Base-by-base conservation (phyloP, 2,888 invertebrate species). In the Sabellastarte sp. region DNA sequence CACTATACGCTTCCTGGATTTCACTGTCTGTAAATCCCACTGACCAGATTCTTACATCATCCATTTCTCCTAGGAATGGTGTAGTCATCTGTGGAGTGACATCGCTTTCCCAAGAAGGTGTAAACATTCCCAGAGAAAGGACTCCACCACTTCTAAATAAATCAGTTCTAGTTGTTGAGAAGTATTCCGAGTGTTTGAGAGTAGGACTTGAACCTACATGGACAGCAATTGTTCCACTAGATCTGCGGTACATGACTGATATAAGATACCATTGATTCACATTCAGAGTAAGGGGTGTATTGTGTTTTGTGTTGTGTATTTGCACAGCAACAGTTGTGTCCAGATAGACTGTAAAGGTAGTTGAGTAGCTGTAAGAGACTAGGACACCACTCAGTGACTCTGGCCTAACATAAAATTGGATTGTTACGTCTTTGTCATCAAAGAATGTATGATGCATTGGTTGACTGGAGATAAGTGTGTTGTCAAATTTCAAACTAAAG, bases 261-360 rank as follows among this genome's bases (percentile, higher is more conserved):
- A 77, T 57, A 41, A 72, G 73, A 29, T 74, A 67, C 77, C 77
- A 77, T 28, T 62, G 60, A 10, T 63, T 60, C 2, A 57, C 15
- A 2, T 59, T 57, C 10, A 72, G 67, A 29, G 30, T 50, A 2
- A 72, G 60, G 20, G 60, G 60, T 1, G 75, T 74, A 28, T 68
- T 63, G 30, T 41, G n/a, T n/a, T n/a, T 29, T 5, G 24, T n/a
- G 3, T 41, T 30, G 15, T 29, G n/a, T 15, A 62, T 32, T 32
- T 50, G 50, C 30, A 62, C 24, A n/a, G 3, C n/a, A 20, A 62
- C 26, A 5, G 57, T 57, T n/a, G 30, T 50, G 32, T 62, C 33
- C 30, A 67, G 51, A 55, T 61, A 67, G 20, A 70, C 33, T 10
- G 59, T 30, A 32, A 70, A 65, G 5, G 53, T 51, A 5, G 41